Base-by-base conservation (phyloP, 2,113 vertebrate species). In the Nettapus auritus region DNA sequence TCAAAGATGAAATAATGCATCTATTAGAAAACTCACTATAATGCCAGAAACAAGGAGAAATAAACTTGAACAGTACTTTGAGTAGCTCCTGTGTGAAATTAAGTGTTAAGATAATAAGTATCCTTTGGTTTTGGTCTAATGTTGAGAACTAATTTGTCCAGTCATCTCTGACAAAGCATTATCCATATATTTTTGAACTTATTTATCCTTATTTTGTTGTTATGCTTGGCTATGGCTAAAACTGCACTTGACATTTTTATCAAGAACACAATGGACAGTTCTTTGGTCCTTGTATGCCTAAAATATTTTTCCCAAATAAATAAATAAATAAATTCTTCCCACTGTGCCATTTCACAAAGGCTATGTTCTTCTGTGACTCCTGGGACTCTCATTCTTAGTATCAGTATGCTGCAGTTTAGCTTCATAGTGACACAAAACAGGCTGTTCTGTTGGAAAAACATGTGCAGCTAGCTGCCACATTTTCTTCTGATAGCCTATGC, bases 401-500 rank as follows among this genome's bases (percentile, higher is more conserved):
- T 59, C 67, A 36, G 19, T 5, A 15, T 81, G 50, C 40, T 73
- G 55, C 48, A 71, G 38, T 7, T 23, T 71, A 89, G 31, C 42
- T 87, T 67, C 13, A 1, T 8, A 29, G 75, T 93, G 93, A 95
- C 84, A 91, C 80, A 88, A 63, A 94, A 1, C 95, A 93, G 92
- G 56, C 83, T 64, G 48, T 33, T 81, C 64, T 60, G 34, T 44
- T 89, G 81, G 69, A 84, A 86, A 52, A 1, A 4, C 52, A 76
- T 23, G 11, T 68, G 36, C 46, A 59, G 15, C n/a, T 55, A 70
- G 46, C 80, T 89, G 73, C 69, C 66, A 64, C 53, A 7, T 82
- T 84, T 82, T 68, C 56, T 53, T 71, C 64, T 71, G 64, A 86
- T 33, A 88, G 67, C 19, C 50, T 70, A 3, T 40, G 56, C 36